These are phyloP conservation scores for Columba livia DNA, from an alignment of 2,113 vertebrate species.

Conservation along the genomic window DNA sequence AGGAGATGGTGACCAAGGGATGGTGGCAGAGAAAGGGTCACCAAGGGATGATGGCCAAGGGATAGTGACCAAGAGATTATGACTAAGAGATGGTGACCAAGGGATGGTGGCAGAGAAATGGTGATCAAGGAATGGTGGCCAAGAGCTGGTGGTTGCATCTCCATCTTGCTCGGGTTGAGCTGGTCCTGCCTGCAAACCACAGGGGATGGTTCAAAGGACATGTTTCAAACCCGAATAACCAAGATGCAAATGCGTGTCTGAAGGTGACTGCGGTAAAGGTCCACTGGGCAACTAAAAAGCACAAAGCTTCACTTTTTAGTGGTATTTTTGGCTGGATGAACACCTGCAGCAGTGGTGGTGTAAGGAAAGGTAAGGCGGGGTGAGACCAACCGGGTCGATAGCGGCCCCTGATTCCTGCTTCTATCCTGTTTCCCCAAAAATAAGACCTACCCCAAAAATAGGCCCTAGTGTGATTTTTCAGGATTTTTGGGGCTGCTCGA, in stretches of 20 bases:
- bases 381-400: accelerated
- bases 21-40: too few relatives aligned
- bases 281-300: neutral
- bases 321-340: neutral
- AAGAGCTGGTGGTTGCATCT: neutral
- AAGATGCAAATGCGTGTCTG: neutral
- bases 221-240: neutral
- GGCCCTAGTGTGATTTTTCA: too few relatives aligned
- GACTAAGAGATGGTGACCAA: too few relatives aligned
- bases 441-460: too few relatives aligned
- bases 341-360: neutral
- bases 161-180: neutral
- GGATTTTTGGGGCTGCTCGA: too few relatives aligned
- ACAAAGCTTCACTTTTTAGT: neutral
- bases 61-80: too few relatives aligned
- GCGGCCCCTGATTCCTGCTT: neutral
- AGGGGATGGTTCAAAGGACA: accelerated
- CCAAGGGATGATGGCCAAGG: too few relatives aligned
- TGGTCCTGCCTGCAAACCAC: neutral
- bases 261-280: neutral
- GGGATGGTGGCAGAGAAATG: too few relatives aligned
- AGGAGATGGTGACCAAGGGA: too few relatives aligned
- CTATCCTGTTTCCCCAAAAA: too few relatives aligned
- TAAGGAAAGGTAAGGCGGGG: neutral
- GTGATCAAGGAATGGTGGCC: accelerated